phyloP scores from a whole-genome alignment of 2,797 vertebrate species.

The Okamejei kenojei region DNA sequence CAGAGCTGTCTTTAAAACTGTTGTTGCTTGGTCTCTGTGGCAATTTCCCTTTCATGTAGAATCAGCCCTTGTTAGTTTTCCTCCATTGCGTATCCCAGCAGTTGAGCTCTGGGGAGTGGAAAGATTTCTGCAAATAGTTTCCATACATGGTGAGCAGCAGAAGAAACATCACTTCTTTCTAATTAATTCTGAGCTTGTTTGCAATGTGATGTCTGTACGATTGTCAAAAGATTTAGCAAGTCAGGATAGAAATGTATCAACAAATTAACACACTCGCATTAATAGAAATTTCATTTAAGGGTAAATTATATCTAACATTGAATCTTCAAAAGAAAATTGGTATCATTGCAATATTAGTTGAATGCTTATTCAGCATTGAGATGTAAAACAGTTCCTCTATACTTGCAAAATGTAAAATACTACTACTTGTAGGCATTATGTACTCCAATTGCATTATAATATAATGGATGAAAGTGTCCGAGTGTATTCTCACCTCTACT shows the following conservation, averaged over 20 bases:
- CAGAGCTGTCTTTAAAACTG: not conserved
- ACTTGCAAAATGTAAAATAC: not conserved
- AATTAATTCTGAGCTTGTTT: not conserved
- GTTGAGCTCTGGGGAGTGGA: not conserved
- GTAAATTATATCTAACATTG: not conserved
- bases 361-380: not conserved
- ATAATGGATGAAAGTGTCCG: not conserved
- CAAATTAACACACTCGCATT: not conserved
- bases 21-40: not conserved
- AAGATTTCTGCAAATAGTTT: constrained; percentile 2
- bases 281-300: not conserved
- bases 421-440: not conserved
- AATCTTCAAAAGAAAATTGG: not conserved
- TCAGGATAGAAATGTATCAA: not conserved
- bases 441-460: not conserved
- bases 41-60: not conserved
- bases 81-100: not conserved
- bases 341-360: not conserved
- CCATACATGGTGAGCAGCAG: not conserved
- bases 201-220: not conserved
- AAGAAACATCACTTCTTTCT: not conserved
- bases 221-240: not conserved
- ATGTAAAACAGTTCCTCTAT: not conserved
- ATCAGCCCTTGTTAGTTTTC: not conserved
- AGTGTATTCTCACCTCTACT: not conserved